Evolutionary conservation across 2,888 invertebrate species (phyloP).

Genomic region (Andricus quercusramuli): DNA sequence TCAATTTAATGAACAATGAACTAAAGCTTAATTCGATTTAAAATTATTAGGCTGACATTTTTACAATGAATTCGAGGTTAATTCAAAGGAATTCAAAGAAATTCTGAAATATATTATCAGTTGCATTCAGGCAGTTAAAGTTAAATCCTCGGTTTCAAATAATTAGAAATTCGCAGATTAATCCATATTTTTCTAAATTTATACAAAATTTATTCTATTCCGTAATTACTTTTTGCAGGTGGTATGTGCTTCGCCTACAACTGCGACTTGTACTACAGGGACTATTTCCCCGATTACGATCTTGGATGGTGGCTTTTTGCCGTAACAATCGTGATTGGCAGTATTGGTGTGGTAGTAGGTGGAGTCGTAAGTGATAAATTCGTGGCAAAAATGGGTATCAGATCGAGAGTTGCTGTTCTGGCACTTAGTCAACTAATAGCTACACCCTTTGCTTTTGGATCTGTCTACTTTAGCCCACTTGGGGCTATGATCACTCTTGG

Average conservation of each 20-base stretch:
- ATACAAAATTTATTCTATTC: neutral
- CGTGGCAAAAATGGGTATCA: slow-evolving; percentile 91
- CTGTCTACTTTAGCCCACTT: slow-evolving; percentile 89
- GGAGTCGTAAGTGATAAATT: slow-evolving; percentile 91
- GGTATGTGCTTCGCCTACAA: slow-evolving; percentile 96
- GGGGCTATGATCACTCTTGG: slow-evolving; percentile 94
- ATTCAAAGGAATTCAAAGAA: too few species aligned
- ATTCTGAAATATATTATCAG: too few species aligned
- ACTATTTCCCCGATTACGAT: slow-evolving; percentile 93
- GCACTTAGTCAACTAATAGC: slow-evolving; percentile 91
- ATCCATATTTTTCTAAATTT: neutral
- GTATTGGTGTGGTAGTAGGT: slow-evolving; percentile 87
- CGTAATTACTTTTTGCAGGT: slow-evolving; percentile 79
- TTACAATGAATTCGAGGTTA: too few species aligned
- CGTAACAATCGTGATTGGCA: slow-evolving; percentile 92
- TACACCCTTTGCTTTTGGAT: slow-evolving; percentile 92
- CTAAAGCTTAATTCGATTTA: too few species aligned
- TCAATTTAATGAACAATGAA: too few species aligned
- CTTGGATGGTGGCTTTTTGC: slow-evolving; percentile 94
- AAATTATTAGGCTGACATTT: too few species aligned
- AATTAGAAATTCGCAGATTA: too few species aligned
- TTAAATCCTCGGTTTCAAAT: too few species aligned
- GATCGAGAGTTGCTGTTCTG: slow-evolving; percentile 89
- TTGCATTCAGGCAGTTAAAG: too few species aligned
- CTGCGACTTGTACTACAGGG: slow-evolving; percentile 92